A percentile compares a stretch with the other conserved stretches of the same genome.
Evolutionary conservation across 2,797 vertebrate genomes (phyloP).

Genomic region (Chaetodon trifasciatus): DNA sequence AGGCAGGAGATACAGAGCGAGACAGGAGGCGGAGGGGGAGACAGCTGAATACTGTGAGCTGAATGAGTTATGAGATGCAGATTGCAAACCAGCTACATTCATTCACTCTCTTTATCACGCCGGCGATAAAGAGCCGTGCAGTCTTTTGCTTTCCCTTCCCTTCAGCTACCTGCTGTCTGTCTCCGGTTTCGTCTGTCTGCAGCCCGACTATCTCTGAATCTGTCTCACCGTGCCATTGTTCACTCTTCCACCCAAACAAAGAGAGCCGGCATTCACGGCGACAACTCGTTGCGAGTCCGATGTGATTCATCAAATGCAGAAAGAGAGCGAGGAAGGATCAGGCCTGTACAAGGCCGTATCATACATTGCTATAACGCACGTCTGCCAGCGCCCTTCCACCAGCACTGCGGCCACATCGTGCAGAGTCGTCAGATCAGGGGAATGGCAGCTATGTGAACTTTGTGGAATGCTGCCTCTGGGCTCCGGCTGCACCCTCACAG

Average conservation of each 20-base stretch:
- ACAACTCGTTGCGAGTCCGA: slow-evolving; percentile 25
- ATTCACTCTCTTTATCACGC: slow-evolving; percentile 72
- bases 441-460: slow-evolving; percentile 67
- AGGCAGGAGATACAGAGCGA: slow-evolving; percentile 27
- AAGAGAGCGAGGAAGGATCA: background rate
- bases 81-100: slow-evolving; percentile 64
- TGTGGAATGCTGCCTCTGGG: slow-evolving; percentile 59
- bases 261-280: slow-evolving; percentile 38
- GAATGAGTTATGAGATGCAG: slow-evolving; percentile 79
- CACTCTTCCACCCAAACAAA: slow-evolving; percentile 40
- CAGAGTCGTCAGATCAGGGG: slow-evolving; percentile 45
- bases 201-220: slow-evolving; percentile 60
- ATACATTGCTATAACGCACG: slow-evolving; percentile 13
- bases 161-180: slow-evolving; percentile 61
- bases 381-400: slow-evolving; percentile 15
- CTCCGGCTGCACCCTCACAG: slow-evolving; percentile 33
- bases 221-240: slow-evolving; percentile 38
- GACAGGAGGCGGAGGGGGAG: slow-evolving; percentile 55
- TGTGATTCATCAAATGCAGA: background rate
- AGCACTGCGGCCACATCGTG: slow-evolving; percentile 18
- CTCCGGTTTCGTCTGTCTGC: slow-evolving; percentile 53
- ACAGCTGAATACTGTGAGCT: slow-evolving; percentile 67
- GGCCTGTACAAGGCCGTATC: background rate
- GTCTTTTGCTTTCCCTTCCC: slow-evolving; percentile 41
- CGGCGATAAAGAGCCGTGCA: slow-evolving; percentile 65